A percentile compares a stretch with the other conserved stretches of the same genome.
phyloP scores from a whole-genome alignment of 2,888 invertebrate species.

The Mimachlamys varia region DNA sequence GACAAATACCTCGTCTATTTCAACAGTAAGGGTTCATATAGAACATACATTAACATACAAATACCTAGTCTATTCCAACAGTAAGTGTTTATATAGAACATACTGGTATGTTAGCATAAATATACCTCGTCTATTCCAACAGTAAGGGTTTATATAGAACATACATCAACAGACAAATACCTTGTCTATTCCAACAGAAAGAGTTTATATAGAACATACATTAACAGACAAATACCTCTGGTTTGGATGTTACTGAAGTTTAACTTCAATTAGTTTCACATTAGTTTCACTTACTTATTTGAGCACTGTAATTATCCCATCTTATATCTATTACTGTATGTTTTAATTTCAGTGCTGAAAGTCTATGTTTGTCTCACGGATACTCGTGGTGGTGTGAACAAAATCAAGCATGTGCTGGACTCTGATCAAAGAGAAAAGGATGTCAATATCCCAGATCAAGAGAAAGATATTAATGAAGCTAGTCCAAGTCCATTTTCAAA shows the following conservation, averaged over 20 bases:
- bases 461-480: background rate
- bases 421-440: background rate
- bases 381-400: background rate
- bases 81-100: too few species aligned
- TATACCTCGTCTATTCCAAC: too few species aligned
- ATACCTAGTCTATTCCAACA: too few species aligned
- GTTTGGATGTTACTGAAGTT: too few species aligned
- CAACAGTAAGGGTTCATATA: constrained; percentile 47
- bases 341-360: background rate
- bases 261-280: too few species aligned
- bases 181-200: constrained; percentile 56
- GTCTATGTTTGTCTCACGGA: background rate
- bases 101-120: too few species aligned
- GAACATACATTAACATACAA: too few species aligned
- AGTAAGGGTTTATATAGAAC: too few species aligned
- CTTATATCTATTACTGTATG: background rate
- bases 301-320: too few species aligned
- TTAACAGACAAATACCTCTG: too few species aligned
- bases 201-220: background rate
- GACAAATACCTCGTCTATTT: constrained; percentile 57
- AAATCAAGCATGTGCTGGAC: constrained; percentile 4
- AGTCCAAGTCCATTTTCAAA: background rate
- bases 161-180: constrained; percentile 46
- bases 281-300: too few species aligned
- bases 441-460: background rate